These are phyloP conservation scores for Natrix natrix DNA, from an alignment of 2,797 vertebrate species.

Conservation along the genomic window DNA sequence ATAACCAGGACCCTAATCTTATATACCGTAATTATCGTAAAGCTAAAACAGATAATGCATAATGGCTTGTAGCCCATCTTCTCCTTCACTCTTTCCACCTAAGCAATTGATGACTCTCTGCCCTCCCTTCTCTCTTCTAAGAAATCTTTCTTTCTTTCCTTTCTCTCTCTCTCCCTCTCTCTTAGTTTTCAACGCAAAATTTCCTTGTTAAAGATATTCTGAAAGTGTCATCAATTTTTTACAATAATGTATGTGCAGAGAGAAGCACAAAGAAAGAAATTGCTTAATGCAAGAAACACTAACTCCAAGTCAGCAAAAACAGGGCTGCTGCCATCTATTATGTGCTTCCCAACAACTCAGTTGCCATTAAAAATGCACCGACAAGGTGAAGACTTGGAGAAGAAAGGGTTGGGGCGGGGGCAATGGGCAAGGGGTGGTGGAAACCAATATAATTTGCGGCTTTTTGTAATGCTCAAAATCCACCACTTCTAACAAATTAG, in stretches of 20 bases:
- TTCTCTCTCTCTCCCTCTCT: too few species aligned
- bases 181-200: constrained; percentile 36
- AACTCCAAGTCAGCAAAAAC: constrained; percentile 41
- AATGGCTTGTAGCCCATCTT: neutral
- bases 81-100: neutral
- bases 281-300: constrained; percentile 39
- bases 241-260: constrained; percentile 2
- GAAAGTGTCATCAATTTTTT: constrained; percentile 44
- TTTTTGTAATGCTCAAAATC: constrained; percentile 56
- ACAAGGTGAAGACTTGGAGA: constrained; percentile 14
- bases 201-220: constrained; percentile 26
- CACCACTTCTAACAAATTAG: constrained; percentile 60
- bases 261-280: constrained; percentile 42
- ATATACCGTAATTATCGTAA: neutral
- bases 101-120: neutral
- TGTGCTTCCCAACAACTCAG: constrained; percentile 18
- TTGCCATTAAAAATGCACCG: constrained; percentile 34
- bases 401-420: constrained; percentile 1
- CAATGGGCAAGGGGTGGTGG: neutral
- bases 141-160: neutral
- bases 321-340: constrained; percentile 43
- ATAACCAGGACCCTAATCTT: neutral
- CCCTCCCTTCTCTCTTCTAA: neutral
- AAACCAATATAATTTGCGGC: constrained; percentile 43
- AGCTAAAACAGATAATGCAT: neutral